Conservation (phyloP, 2,797 vertebrate genomes). For the Lithobates pipiens region DNA sequence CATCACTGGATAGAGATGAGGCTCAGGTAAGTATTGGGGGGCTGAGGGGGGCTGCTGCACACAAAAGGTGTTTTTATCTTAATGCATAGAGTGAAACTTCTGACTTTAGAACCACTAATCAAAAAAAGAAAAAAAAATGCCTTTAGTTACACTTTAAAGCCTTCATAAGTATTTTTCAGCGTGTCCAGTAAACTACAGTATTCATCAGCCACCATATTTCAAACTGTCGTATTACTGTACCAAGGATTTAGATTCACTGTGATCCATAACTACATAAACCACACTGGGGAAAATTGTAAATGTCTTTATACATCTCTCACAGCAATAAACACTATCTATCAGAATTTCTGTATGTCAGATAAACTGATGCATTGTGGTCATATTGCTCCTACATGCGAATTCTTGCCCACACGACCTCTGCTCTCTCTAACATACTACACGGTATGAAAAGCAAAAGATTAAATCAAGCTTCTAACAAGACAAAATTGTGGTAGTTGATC, state of each 20-base stretch:
- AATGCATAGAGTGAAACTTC: too few relatives aligned
- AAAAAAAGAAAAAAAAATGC: too few relatives aligned
- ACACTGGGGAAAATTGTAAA: slow-evolving; percentile 25
- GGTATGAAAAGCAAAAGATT: slow-evolving; percentile 20
- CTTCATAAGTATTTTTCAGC: background rate
- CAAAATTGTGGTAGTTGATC: slow-evolving; percentile 36
- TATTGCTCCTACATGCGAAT: slow-evolving; percentile 4
- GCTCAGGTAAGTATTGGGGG: too few relatives aligned
- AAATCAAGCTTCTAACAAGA: slow-evolving; percentile 22
- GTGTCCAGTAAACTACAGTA: slow-evolving; percentile 18
- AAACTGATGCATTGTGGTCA: slow-evolving; percentile 21
- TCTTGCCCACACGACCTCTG: slow-evolving; percentile 8
- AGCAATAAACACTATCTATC: slow-evolving; percentile 24
- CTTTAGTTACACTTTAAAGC: too few relatives aligned
- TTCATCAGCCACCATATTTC: slow-evolving; percentile 17
- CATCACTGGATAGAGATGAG: too few relatives aligned
- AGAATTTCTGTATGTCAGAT: slow-evolving; percentile 29
- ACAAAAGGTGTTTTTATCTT: too few relatives aligned
- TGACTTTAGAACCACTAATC: too few relatives aligned
- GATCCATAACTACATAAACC: slow-evolving; percentile 38
- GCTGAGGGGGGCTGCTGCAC: too few relatives aligned
- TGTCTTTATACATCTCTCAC: slow-evolving; percentile 22
- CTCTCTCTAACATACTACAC: background rate
- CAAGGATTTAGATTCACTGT: slow-evolving; percentile 2
- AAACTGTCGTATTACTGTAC: slow-evolving; percentile 30